phyloP scores from a whole-genome alignment of 2,888 invertebrate species.

The Limnephilus rhombicus region DNA sequence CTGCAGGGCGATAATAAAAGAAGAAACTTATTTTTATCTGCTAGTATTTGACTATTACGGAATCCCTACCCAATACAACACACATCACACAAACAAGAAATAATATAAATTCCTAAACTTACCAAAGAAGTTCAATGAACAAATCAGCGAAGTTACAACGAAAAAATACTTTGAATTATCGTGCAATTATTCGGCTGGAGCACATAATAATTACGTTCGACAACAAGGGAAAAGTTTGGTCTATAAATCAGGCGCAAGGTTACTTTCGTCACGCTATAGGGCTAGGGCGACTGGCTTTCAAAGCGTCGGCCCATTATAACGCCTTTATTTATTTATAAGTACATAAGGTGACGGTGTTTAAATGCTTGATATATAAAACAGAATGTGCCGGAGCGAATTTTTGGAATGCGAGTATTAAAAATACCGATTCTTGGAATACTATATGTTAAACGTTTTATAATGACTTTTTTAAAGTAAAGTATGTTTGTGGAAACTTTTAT shows the following conservation, averaged over 20 bases:
- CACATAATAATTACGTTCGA: conserved; percentile 1
- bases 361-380: neutral
- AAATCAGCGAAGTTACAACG: neutral
- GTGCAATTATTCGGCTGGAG: neutral
- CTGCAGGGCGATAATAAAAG: too few relatives aligned
- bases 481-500: too few relatives aligned
- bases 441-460: neutral
- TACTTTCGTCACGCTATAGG: neutral
- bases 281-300: neutral
- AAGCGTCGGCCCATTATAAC: neutral
- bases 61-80: neutral
- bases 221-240: neutral
- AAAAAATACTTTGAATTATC: neutral
- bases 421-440: neutral
- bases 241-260: neutral
- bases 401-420: neutral
- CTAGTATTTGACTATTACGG: too few relatives aligned
- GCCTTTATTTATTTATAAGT: conserved; percentile 1
- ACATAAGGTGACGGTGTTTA: conserved; percentile 1
- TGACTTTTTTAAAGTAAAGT: too few relatives aligned
- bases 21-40: too few relatives aligned
- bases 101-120: neutral
- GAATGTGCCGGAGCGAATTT: neutral
- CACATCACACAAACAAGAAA: neutral
- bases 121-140: neutral